phyloP scores from a whole-genome alignment of 2,113 vertebrate species.

The Vulpes vulpes region DNA sequence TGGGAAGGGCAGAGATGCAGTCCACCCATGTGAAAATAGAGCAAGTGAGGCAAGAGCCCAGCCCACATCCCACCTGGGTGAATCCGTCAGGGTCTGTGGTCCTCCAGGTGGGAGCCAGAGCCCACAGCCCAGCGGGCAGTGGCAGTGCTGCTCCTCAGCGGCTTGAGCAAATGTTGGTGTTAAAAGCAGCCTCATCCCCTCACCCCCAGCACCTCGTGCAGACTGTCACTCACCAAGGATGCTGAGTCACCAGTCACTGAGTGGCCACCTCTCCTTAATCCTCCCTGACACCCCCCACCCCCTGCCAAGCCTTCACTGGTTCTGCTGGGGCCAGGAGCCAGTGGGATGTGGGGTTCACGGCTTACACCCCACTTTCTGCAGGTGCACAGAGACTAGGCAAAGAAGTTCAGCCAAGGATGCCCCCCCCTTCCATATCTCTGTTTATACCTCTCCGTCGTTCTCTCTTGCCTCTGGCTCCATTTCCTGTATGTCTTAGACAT shows the following conservation, averaged over 20 bases:
- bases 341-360: background rate
- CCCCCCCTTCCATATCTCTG: background rate
- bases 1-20: background rate
- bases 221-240: background rate
- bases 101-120: background rate
- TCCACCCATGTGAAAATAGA: background rate
- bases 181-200: background rate
- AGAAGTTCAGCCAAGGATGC: background rate
- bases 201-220: fast-evolving
- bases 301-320: fast-evolving
- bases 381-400: background rate
- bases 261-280: background rate
- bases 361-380: background rate
- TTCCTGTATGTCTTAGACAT: background rate
- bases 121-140: background rate
- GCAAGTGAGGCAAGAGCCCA: background rate
- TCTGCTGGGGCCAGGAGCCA: background rate
- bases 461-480: background rate
- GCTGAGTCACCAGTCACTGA: background rate
- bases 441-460: too few relatives aligned
- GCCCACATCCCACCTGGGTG: background rate
- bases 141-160: fast-evolving
- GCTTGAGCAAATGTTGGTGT: background rate
- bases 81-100: background rate
- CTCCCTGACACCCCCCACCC: background rate